A percentile compares a stretch with the other conserved stretches of the same genome.
Conservation (phyloP, 2,888 invertebrate species). For the Folsomia candida region DNA sequence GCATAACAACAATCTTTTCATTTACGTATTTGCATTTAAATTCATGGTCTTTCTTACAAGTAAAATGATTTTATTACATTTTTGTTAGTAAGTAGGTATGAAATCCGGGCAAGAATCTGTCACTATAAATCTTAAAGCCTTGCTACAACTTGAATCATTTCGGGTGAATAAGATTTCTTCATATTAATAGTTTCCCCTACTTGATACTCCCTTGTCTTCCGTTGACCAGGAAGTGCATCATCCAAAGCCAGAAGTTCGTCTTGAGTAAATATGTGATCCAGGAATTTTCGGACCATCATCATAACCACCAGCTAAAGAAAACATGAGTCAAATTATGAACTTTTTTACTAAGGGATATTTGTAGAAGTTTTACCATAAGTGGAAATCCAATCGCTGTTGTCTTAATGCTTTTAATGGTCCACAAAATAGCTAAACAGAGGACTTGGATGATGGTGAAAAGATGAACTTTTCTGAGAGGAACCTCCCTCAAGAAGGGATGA, state of each 20-base stretch:
- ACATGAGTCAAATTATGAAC: too few relatives aligned
- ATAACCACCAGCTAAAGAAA: slow-evolving; percentile 58
- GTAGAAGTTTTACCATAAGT: slow-evolving; percentile 57
- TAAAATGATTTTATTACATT: too few relatives aligned
- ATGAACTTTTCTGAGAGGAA: slow-evolving; percentile 59
- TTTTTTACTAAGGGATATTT: too few relatives aligned
- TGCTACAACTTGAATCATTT: too few relatives aligned
- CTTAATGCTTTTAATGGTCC: slow-evolving; percentile 59
- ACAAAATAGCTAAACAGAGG: slow-evolving; percentile 56
- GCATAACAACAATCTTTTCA: too few relatives aligned
- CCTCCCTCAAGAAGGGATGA: slow-evolving; percentile 60
- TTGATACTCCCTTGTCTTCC: not conserved
- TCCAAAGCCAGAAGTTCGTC: slow-evolving; percentile 60
- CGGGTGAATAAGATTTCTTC: not conserved
- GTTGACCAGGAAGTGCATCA: slow-evolving; percentile 59
- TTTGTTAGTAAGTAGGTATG: too few relatives aligned
- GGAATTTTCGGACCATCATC: slow-evolving; percentile 59
- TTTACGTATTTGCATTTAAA: too few relatives aligned
- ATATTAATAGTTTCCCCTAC: not conserved
- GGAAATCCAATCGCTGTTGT: slow-evolving; percentile 61
- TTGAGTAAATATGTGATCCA: slow-evolving; percentile 59
- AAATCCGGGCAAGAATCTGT: too few relatives aligned
- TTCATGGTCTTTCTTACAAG: too few relatives aligned
- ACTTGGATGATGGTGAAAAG: slow-evolving; percentile 58
- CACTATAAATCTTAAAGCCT: too few relatives aligned